Base-by-base conservation (phyloP, 2,888 invertebrate species). In the Hipparchia sbordonii region DNA sequence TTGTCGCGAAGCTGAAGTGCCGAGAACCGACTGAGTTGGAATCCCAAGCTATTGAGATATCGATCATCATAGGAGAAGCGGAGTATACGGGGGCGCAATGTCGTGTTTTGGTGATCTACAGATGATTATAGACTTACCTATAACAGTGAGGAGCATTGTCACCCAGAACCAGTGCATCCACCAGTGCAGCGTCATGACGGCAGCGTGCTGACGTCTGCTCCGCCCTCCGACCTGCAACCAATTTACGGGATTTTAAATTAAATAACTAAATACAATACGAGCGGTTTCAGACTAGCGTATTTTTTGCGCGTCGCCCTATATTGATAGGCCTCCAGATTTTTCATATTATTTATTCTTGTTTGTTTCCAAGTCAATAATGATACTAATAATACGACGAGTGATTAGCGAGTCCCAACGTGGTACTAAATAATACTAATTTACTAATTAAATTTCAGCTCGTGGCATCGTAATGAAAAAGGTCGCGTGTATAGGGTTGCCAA, bases 141-240 rank as follows among this genome's bases (percentile, higher is more conserved):
- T 82, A 77, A 90, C 82, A 77, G 87, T 82, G 77, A 94, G 86
- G 86, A 93, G 91, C 87, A 89, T 86, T 87, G 97, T 97, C 94
- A 97, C 96, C 97, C 97, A 97, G 93, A 97, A 97, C 97, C 97
- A 97, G 90, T 97, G 97, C 95, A 96, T 97, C 97, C 97, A 97
- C 96, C 96, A 97, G 91, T 97, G 97, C 86, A 96, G 95, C 92
- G 96, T 97, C 97, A 97, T 97, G 96, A 96, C 92, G 94, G 78
- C 86, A 88, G 91, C 80, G 81, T 90, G 80, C 78, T 79, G 79
- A 70, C 70, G 72, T 69, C 74, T 76, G 78, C 77, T 72, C 73
- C 73, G 76, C 67, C 74, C 73, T 75, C 76, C 82, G 81, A 87
- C 84, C 91, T 92, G 87, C 0, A 80, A 85, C 75, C 80, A 82